Conservation (phyloP, 2,888 invertebrate genomes). For the Cartodere bifasciata region DNA sequence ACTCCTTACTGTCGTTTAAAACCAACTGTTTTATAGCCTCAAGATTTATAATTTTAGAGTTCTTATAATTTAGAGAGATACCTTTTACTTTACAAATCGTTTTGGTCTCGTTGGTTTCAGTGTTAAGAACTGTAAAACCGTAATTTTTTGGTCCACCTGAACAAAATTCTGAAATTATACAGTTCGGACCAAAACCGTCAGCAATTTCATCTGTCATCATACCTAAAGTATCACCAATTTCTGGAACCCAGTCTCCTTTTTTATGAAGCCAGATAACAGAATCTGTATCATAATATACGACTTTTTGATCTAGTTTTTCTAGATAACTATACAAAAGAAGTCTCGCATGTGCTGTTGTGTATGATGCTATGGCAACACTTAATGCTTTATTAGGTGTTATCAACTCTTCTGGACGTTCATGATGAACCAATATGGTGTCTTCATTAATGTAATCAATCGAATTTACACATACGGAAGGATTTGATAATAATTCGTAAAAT, state of each 20-base stretch:
- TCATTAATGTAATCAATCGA: conserved; percentile 12
- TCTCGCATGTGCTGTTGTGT: conserved; percentile 19
- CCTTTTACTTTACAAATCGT: conserved; percentile 16
- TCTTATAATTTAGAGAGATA: conserved; percentile 6
- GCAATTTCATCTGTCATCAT: conserved; percentile 26
- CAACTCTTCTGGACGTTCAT: conserved; percentile 13
- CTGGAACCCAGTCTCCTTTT: conserved; percentile 14
- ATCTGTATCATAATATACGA: conserved; percentile 29
- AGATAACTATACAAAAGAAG: conserved; percentile 16
- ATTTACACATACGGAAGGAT: conserved; percentile 14
- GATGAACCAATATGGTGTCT: conserved; percentile 5
- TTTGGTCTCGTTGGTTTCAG: conserved; percentile 3
- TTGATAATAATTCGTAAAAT: conserved; percentile 14
- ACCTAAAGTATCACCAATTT: conserved; percentile 23
- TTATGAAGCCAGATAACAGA: conserved; percentile 21
- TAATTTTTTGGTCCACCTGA: conserved; percentile 28
- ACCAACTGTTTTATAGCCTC: not conserved
- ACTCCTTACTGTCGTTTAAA: not conserved
- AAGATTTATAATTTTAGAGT: not conserved
- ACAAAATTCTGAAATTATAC: conserved; percentile 18
- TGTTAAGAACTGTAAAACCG: conserved; percentile 17
- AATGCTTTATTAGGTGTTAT: conserved; percentile 10
- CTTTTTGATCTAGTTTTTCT: conserved; percentile 19
- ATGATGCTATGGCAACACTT: conserved; percentile 26
- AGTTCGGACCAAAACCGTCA: conserved; percentile 18